Conservation (phyloP, 1,140 invertebrate genomes). For the Lucilia sericata region DNA sequence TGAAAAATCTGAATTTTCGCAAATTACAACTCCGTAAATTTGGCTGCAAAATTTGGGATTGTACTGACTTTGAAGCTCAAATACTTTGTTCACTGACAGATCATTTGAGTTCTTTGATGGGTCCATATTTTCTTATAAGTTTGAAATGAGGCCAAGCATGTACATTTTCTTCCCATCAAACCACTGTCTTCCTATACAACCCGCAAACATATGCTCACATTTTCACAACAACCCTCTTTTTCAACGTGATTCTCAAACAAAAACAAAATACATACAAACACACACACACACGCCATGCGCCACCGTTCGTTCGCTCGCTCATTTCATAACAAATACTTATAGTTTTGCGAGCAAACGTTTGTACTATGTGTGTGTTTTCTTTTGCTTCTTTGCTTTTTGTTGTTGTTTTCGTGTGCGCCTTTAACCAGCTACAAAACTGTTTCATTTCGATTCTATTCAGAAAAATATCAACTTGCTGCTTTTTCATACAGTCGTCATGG, state of each 20-base stretch:
- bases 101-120: no score
- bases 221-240: background rate
- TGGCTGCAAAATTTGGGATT: no score
- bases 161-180: background rate
- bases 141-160: no score
- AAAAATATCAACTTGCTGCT: constrained; percentile 49
- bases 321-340: background rate
- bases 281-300: background rate
- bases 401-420: background rate
- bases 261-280: background rate
- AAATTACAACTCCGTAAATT: no score
- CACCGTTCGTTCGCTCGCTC: background rate
- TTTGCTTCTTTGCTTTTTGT: no score
- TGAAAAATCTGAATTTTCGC: no score
- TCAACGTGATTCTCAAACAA: background rate
- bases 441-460: constrained; percentile 27
- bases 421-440: constrained; percentile 26
- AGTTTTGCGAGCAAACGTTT: background rate
- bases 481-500: constrained; percentile 49
- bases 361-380: no score
- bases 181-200: background rate
- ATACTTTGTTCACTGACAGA: no score
- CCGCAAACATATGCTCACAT: background rate
- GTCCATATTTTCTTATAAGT: no score
- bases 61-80: no score